Conservation (phyloP, 2,888 invertebrate species). For the Chesias legatella region DNA sequence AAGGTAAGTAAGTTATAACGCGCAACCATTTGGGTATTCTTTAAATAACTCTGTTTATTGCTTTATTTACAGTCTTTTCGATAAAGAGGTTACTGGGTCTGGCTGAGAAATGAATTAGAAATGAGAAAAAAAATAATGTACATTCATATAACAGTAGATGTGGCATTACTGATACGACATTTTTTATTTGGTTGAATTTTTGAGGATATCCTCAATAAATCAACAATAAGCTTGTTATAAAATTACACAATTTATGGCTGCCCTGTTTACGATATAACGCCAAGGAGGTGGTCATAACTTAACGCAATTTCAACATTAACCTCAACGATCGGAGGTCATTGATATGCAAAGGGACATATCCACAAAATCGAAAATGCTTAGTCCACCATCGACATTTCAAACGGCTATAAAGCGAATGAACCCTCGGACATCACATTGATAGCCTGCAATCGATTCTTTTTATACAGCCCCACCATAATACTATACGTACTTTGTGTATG, state of each 20-base stretch:
- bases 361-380: constrained; percentile 18
- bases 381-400: constrained; percentile 10
- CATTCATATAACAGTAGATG: no score
- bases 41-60: constrained; percentile 17
- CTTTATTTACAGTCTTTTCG: constrained; percentile 10
- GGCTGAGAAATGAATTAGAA: neutral
- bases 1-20: constrained; percentile 9
- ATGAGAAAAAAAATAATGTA: no score
- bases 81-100: neutral
- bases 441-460: constrained; percentile 21
- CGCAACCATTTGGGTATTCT: constrained; percentile 13
- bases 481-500: no score
- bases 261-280: constrained; percentile 23
- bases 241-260: constrained; percentile 21
- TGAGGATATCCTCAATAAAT: no score
- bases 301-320: constrained; percentile 23
- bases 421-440: constrained; percentile 13
- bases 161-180: neutral
- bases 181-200: neutral
- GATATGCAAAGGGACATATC: constrained; percentile 32
- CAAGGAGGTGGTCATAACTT: constrained; percentile 18
- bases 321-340: constrained; percentile 31
- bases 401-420: constrained; percentile 19
- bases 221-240: constrained; percentile 8
- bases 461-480: constrained; percentile 3